Evolutionary conservation across 2,888 invertebrate species (phyloP).

Genomic region (Polydrusus pterygomalis): DNA sequence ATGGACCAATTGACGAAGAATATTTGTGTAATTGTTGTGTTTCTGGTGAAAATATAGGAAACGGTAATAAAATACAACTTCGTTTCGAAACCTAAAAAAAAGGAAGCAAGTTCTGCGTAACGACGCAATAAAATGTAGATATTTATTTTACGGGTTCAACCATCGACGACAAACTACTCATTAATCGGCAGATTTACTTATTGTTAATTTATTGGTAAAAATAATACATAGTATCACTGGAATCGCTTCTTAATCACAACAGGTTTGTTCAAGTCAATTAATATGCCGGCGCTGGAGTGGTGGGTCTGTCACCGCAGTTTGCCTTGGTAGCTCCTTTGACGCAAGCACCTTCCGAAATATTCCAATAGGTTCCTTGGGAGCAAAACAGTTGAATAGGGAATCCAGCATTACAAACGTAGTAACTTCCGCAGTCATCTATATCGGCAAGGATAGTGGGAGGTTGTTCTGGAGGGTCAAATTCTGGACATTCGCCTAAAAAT

Average conservation of each 20-base stretch:
- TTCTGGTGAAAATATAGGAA: too few species aligned
- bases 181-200: neutral
- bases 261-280: neutral
- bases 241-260: neutral
- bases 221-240: neutral
- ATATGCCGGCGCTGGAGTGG: neutral
- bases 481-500: conserved; percentile 2
- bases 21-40: too few species aligned
- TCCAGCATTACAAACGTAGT: conserved; percentile 9
- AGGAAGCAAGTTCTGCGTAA: too few species aligned
- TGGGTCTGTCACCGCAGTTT: conserved; percentile 5
- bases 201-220: neutral
- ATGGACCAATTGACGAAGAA: too few species aligned
- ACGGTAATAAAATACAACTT: too few species aligned
- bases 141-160: too few species aligned
- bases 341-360: neutral
- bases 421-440: neutral
- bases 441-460: conserved; percentile 1
- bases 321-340: neutral
- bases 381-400: neutral
- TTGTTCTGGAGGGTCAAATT: conserved; percentile 12
- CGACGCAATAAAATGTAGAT: too few species aligned
- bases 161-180: neutral
- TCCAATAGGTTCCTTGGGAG: neutral
- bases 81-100: too few species aligned